These are phyloP conservation scores for Lytechinus variegatus DNA, from an alignment of 35 echinoderm and acorn worm species.

Conservation along the genomic window DNA sequence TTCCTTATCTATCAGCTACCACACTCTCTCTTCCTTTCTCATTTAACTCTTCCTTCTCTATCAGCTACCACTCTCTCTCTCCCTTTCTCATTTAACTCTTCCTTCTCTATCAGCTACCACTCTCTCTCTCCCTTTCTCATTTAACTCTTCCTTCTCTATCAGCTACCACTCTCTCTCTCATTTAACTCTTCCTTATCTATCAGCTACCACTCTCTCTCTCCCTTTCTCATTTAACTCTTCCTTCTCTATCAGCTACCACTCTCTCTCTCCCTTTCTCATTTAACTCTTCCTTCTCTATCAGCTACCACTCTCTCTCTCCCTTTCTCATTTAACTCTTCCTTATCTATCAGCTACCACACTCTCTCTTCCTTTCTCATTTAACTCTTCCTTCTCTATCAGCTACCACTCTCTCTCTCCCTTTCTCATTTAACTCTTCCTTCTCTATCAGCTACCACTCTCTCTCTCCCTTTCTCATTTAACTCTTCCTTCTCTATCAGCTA, in stretches of 20 bases:
- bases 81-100: background rate
- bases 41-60: background rate
- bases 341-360: background rate
- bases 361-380: background rate
- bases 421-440: background rate
- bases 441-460: background rate
- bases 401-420: background rate
- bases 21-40: background rate
- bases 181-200: background rate
- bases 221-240: background rate
- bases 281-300: background rate
- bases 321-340: background rate
- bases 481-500: background rate
- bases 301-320: background rate
- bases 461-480: background rate
- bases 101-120: background rate
- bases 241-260: background rate
- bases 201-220: background rate
- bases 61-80: background rate
- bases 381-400: background rate
- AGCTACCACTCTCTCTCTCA: no score
- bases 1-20: background rate
- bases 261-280: background rate
- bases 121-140: background rate
- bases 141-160: no score